Conservation (phyloP, 1,140 invertebrate species). For the Brachionus angularis region DNA sequence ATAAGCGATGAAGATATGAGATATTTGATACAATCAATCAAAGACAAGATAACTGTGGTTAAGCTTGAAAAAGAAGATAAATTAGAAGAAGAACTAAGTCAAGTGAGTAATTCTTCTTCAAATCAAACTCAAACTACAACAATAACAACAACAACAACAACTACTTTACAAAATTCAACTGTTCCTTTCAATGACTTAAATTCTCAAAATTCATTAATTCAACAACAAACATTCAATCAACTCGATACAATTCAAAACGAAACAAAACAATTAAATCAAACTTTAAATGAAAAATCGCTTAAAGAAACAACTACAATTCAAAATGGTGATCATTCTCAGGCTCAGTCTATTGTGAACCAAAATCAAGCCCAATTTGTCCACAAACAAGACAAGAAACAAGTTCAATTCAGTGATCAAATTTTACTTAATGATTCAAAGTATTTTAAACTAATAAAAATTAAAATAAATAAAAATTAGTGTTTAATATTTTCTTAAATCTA, state of each 20-base stretch:
- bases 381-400: background rate
- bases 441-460: no score
- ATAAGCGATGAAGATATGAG: constrained; percentile 70
- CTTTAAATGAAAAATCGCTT: background rate
- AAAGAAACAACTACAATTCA: background rate
- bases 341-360: background rate
- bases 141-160: no score
- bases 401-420: constrained; percentile 33
- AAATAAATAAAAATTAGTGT: background rate
- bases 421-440: background rate
- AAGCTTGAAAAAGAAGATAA: constrained; percentile 23
- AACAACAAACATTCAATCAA: no score
- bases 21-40: constrained; percentile 28
- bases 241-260: no score
- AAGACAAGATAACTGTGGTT: constrained; percentile 9
- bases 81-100: background rate
- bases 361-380: background rate
- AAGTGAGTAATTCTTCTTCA: background rate
- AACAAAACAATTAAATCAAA: background rate
- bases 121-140: background rate
- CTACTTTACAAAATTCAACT: no score
- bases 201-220: no score
- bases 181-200: no score
- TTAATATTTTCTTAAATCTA: no score
- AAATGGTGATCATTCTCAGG: background rate